Conservation (phyloP, 2,113 vertebrate genomes). For the Cinclus cinclus region DNA sequence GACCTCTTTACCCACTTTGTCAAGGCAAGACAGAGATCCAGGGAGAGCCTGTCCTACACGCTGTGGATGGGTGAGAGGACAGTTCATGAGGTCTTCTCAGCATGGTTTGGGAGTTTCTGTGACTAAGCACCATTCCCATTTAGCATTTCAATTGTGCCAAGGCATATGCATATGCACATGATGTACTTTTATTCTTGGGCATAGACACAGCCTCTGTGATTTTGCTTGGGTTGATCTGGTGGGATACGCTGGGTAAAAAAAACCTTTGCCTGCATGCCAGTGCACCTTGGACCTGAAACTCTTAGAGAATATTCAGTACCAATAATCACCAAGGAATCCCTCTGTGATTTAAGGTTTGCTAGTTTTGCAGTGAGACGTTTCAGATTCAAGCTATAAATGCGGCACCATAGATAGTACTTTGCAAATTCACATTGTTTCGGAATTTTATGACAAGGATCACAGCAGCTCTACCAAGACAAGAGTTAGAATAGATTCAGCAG, state of each 20-base stretch:
- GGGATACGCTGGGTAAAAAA: background rate
- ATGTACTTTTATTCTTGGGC: background rate
- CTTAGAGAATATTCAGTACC: background rate
- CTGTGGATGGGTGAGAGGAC: accelerated
- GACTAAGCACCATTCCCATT: accelerated
- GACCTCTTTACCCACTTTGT: background rate
- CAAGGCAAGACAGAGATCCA: background rate
- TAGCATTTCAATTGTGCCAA: background rate
- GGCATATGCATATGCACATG: background rate
- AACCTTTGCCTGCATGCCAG: accelerated
- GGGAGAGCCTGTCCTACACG: background rate
- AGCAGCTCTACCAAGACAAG: accelerated
- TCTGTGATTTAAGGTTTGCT: background rate
- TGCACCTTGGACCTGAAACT: background rate
- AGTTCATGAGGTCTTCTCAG: accelerated
- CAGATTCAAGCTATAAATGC: background rate
- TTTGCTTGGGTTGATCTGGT: background rate
- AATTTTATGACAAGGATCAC: background rate
- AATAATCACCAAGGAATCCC: background rate
- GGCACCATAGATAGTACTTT: background rate
- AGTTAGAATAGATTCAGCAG: accelerated
- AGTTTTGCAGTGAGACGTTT: background rate
- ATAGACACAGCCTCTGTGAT: background rate
- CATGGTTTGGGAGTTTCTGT: background rate
- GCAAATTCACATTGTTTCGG: background rate